phyloP scores from a whole-genome alignment of 2,888 invertebrate species.

The Romanomermis culicivorax region DNA sequence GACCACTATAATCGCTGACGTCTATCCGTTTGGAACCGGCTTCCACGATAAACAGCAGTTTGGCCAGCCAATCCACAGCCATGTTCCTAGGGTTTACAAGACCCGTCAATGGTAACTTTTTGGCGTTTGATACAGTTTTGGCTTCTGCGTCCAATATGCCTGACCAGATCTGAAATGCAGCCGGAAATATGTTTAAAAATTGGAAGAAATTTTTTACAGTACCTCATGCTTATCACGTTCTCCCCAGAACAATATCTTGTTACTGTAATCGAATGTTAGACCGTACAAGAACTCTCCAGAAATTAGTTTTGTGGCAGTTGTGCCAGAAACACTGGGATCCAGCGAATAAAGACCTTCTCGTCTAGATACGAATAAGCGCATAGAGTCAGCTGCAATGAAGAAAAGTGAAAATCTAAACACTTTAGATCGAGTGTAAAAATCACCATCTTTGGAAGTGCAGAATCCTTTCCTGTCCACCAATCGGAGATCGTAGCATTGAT shows the following conservation, averaged over 20 bases:
- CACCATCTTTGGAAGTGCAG: constrained; percentile 4
- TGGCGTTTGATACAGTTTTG: neutral
- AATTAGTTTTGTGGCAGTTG: constrained; percentile 17
- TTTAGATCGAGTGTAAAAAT: no score
- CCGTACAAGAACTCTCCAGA: constrained; percentile 37
- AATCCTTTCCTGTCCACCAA: constrained; percentile 13
- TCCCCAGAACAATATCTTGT: constrained; percentile 67
- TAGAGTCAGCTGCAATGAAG: constrained; percentile 17
- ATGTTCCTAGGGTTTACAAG: constrained; percentile 33
- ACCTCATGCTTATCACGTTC: constrained; percentile 24
- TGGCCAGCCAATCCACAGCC: constrained; percentile 89
- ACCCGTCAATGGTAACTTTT: constrained; percentile 22
- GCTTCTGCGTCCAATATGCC: neutral
- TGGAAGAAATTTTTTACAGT: neutral
- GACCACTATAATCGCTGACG: constrained; percentile 65
- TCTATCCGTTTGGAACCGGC: constrained; percentile 77
- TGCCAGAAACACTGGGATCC: constrained; percentile 4
- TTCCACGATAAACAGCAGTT: constrained; percentile 84
- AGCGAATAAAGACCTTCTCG: constrained; percentile 20
- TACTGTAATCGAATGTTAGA: constrained; percentile 75
- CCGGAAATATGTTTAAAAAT: no score
- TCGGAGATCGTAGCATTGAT: constrained; percentile 20
- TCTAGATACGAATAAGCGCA: constrained; percentile 24
- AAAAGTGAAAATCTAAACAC: neutral
- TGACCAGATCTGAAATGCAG: constrained; percentile 3